phyloP scores from a whole-genome alignment of 2,797 vertebrate genomes.

The Girardinus metallicus region DNA sequence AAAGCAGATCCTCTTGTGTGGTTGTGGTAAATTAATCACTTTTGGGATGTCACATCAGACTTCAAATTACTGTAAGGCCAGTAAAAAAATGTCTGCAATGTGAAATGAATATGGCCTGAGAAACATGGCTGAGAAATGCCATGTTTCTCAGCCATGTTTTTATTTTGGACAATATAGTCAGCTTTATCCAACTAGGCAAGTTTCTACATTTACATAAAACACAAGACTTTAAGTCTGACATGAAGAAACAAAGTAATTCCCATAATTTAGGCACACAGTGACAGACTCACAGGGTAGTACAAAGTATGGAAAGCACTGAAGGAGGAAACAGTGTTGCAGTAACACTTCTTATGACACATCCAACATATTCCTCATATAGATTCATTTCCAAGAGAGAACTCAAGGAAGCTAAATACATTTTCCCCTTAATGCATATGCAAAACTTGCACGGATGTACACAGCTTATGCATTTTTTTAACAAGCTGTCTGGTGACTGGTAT shows the following conservation, averaged over 20 bases:
- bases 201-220: not conserved
- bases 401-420: not conserved
- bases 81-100: not conserved
- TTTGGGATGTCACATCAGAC: not conserved
- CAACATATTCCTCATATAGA: not conserved
- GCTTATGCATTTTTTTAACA: slow-evolving; percentile 7
- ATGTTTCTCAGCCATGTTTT: not conserved
- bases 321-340: slow-evolving; percentile 35
- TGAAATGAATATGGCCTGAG: not conserved
- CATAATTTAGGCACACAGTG: slow-evolving; percentile 12
- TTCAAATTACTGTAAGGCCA: not conserved
- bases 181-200: not conserved
- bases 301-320: slow-evolving; percentile 57
- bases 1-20: not conserved
- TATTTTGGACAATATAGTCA: not conserved
- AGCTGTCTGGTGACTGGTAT: slow-evolving; percentile 22
- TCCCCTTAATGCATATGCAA: not conserved
- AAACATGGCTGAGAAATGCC: too few species aligned
- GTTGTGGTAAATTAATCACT: not conserved
- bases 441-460: not conserved
- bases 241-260: slow-evolving; percentile 6
- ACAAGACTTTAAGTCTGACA: not conserved
- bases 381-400: not conserved
- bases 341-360: slow-evolving; percentile 28
- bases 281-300: slow-evolving; percentile 14